These are phyloP conservation scores for Epinephelus coioides DNA, from an alignment of 2,797 vertebrate species.

Conservation along the genomic window DNA sequence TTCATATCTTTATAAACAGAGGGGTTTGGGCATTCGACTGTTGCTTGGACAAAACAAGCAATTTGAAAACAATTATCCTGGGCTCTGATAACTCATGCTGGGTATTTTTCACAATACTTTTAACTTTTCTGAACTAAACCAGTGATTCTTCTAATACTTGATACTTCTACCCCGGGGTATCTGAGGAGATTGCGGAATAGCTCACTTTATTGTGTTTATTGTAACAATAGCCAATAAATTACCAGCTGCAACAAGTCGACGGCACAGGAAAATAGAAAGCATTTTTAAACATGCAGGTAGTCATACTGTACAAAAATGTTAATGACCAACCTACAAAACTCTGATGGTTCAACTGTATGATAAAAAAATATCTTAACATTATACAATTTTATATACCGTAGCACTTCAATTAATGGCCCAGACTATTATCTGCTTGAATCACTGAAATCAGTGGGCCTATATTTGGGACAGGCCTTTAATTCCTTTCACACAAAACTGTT, in stretches of 20 bases:
- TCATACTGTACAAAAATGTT: conserved; percentile 1
- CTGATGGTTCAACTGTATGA: neutral
- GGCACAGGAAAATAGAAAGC: neutral
- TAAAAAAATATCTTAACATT: neutral
- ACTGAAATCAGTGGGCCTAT: too few relatives aligned
- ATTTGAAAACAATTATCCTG: neutral
- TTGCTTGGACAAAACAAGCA: neutral
- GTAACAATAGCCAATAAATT: neutral
- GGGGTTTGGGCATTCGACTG: neutral
- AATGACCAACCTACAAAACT: neutral
- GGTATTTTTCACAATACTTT: neutral
- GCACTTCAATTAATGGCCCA: too few relatives aligned
- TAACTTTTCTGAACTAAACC: neutral
- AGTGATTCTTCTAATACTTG: neutral
- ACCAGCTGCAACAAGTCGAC: neutral
- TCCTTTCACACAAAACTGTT: too few relatives aligned
- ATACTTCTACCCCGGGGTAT: neutral
- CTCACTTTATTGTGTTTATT: neutral
- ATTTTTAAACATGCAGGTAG: neutral
- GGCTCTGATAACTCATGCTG: neutral
- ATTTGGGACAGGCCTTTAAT: too few relatives aligned
- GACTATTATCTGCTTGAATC: too few relatives aligned
- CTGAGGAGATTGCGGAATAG: neutral
- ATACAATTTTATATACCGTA: too few relatives aligned
- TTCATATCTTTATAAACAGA: neutral